phyloP scores from a whole-genome alignment of 2,888 invertebrate genomes.

The Apamea epomidion region DNA sequence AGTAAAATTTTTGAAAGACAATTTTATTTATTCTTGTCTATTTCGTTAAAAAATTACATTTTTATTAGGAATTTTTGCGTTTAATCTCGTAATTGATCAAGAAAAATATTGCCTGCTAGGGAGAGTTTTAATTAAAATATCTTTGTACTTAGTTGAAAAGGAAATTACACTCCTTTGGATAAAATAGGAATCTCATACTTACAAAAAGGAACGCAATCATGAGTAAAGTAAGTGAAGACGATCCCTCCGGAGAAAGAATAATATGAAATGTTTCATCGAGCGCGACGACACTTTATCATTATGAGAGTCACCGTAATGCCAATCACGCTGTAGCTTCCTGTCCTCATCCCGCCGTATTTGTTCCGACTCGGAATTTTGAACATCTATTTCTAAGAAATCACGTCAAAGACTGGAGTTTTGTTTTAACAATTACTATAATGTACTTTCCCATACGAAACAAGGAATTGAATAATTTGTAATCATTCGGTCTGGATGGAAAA shows the following conservation, averaged over 20 bases:
- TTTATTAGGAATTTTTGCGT: background rate
- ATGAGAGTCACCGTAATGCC: background rate
- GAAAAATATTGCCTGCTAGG: conserved; percentile 6
- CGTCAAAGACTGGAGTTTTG: background rate
- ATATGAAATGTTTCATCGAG: conserved; percentile 26
- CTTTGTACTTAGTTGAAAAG: conserved; percentile 39
- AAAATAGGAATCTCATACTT: conserved; percentile 28
- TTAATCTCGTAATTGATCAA: conserved; percentile 35
- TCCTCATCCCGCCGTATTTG: no score
- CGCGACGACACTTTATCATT: conserved; percentile 3
- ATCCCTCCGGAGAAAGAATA: conserved; percentile 9
- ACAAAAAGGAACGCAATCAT: conserved; percentile 1
- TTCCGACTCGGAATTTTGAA: background rate
- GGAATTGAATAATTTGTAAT: background rate
- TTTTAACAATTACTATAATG: background rate
- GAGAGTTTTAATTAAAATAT: conserved; percentile 52
- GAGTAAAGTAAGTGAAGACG: conserved; percentile 21
- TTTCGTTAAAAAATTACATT: background rate
- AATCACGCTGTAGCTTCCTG: background rate
- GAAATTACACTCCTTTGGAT: conserved; percentile 42
- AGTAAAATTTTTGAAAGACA: background rate
- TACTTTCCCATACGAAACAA: background rate
- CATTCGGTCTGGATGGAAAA: no score
- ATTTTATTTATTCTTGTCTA: background rate
- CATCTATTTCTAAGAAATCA: background rate